These are phyloP conservation scores for Heliconius eleuchia DNA, from an alignment of 1,140 invertebrate genomes.

Conservation along the genomic window DNA sequence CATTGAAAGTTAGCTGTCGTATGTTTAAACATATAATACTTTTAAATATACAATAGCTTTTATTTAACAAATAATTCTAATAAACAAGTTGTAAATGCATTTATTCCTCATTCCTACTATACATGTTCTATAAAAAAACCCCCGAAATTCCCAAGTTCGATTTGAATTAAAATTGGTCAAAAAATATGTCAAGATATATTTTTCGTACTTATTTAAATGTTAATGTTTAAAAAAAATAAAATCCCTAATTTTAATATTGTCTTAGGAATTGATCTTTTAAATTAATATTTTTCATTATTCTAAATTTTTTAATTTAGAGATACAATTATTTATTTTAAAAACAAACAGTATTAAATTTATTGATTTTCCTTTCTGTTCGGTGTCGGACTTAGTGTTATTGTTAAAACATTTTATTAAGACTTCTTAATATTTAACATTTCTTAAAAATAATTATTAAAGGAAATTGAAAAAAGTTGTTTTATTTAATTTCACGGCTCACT, in stretches of 20 bases:
- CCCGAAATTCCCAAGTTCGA: neutral
- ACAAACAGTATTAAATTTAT: neutral
- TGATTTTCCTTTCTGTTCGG: neutral
- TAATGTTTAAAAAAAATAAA: neutral
- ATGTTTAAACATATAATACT: neutral
- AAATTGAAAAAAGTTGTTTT: neutral
- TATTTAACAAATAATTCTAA: neutral
- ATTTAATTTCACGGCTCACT: neutral
- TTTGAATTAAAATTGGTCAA: neutral
- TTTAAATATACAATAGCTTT: neutral
- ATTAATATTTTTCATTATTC: neutral
- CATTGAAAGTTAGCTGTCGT: neutral
- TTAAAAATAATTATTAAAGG: neutral
- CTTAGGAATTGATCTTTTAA: neutral
- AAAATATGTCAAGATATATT: neutral
- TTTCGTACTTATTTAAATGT: neutral
- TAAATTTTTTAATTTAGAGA: neutral
- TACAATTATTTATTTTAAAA: neutral
- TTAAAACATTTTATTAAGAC: neutral
- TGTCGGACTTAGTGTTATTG: neutral
- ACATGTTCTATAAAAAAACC: neutral
- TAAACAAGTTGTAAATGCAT: conserved; percentile 1
- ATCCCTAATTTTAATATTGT: neutral
- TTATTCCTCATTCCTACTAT: conserved; percentile 7
- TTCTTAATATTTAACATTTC: neutral